Evolutionary conservation across 2,113 vertebrate genomes (phyloP).

Genomic region (Drymodes brunneopygia): DNA sequence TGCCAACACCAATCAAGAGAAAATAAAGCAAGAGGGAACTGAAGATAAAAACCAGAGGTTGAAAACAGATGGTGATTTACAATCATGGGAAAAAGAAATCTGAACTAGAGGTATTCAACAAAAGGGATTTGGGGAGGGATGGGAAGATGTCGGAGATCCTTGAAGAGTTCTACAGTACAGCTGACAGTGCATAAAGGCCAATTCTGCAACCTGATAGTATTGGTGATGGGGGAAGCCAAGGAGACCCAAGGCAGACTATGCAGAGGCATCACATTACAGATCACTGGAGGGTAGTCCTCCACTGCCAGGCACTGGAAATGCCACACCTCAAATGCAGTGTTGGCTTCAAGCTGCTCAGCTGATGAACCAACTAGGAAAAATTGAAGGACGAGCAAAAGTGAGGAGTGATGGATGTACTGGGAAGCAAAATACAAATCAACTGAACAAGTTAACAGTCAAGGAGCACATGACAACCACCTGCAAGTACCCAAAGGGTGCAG

Average conservation of each 20-base stretch:
- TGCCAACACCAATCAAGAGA: slow-evolving; percentile 39
- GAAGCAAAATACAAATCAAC: background rate
- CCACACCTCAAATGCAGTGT: background rate
- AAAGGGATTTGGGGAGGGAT: background rate
- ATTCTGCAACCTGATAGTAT: background rate
- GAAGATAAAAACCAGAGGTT: background rate
- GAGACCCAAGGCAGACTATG: background rate
- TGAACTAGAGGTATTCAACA: background rate
- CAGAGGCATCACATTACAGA: slow-evolving; percentile 22
- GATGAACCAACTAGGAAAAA: background rate
- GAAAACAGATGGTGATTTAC: background rate
- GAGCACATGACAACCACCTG: rapidly evolving
- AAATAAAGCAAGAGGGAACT: background rate
- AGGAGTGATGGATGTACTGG: background rate
- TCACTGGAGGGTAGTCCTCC: background rate
- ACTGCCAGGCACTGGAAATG: background rate
- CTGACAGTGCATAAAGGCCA: background rate
- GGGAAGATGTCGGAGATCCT: background rate
- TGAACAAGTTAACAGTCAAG: background rate
- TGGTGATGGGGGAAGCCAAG: slow-evolving; percentile 40
- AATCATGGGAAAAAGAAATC: background rate
- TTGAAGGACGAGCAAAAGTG: background rate
- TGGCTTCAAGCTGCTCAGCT: background rate
- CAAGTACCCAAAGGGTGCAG: background rate
- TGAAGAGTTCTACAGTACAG: slow-evolving; percentile 3